Base-by-base conservation (phyloP, 2,113 vertebrate species). In the Podarcis raffonei region DNA sequence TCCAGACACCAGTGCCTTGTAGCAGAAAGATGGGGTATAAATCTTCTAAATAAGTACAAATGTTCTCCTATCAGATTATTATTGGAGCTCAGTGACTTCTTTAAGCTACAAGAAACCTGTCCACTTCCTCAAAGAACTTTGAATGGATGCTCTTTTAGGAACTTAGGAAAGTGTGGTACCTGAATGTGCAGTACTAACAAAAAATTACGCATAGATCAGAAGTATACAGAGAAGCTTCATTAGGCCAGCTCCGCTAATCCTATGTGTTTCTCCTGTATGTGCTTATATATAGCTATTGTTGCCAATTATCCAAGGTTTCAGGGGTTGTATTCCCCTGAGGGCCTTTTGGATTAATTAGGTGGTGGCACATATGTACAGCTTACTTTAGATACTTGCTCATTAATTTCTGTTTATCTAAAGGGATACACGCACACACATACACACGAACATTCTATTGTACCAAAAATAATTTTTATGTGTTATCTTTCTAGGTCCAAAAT, bases 401-500 rank as follows among this genome's bases (percentile, higher is more conserved):
- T 82, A 87, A 84, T 82, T 84, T 68, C 27, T 81, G 32, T 12
- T 77, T 1, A 20, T 35, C 23, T 20, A 15, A 89, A 3, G 32
- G 86, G 42, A 53, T 53, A 53, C 48, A 53, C 48, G 8, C 48
- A 48, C 48, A 48, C 48, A 11, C 48, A 48, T 9, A 53, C 11
- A 53, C 48, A 53, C 48, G 0, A 12, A 71, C 11, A 53, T 84
- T 71, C 35, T 78, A 4, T 42, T 82, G 53, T 85, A 90, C 87
- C 92, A 91, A 59, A 66, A 8, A 88, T 92, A 92, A 81, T 95
- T 81, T 53, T 93, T 83, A 77, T 76, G 90, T 4, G 1, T 93
- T 96, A 75, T 90, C 62, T 92, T 96, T 97, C 84, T 96, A 99
- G 98, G 95, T 98, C 95, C 98, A 99, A 96, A 98, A 96, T 93